phyloP scores from a whole-genome alignment of 2,797 vertebrate genomes.

The Gobio occitaniae region DNA sequence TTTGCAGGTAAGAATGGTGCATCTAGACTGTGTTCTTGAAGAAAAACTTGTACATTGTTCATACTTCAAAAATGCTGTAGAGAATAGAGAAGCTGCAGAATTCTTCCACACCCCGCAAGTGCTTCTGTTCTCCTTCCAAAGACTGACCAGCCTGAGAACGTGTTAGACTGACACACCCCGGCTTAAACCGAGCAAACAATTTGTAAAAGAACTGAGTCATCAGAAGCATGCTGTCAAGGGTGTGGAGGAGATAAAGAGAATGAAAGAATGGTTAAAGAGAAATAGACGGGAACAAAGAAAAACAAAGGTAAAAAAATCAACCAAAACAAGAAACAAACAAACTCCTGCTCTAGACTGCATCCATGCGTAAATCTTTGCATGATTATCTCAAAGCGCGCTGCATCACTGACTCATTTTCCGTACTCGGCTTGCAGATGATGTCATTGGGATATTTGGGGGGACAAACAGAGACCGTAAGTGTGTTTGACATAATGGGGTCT shows the following conservation, averaged over 20 bases:
- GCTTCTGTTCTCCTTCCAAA: constrained; percentile 14
- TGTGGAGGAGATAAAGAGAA: neutral
- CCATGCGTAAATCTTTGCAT: constrained; percentile 49
- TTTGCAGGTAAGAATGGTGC: neutral
- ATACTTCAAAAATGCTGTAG: neutral
- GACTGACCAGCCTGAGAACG: neutral
- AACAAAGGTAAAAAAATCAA: constrained; percentile 3
- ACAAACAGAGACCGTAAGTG: constrained; percentile 41
- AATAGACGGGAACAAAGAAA: neutral
- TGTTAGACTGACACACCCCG: neutral
- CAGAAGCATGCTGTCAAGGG: neutral
- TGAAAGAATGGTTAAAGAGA: constrained; percentile 6
- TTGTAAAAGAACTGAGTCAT: constrained; percentile 16
- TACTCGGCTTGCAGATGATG: constrained; percentile 56
- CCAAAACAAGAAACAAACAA: constrained; percentile 44
- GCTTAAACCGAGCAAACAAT: constrained; percentile 20
- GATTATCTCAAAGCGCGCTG: constrained; percentile 48
- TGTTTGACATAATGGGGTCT: constrained; percentile 54
- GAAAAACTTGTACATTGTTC: neutral
- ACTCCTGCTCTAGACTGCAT: constrained; percentile 60
- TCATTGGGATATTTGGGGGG: constrained; percentile 49
- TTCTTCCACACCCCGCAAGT: neutral
- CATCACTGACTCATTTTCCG: constrained; percentile 50
- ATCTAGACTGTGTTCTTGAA: neutral
- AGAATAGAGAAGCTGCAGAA: neutral